phyloP scores from a whole-genome alignment of 2,113 vertebrate species.

The Actenoides lindsayi region DNA sequence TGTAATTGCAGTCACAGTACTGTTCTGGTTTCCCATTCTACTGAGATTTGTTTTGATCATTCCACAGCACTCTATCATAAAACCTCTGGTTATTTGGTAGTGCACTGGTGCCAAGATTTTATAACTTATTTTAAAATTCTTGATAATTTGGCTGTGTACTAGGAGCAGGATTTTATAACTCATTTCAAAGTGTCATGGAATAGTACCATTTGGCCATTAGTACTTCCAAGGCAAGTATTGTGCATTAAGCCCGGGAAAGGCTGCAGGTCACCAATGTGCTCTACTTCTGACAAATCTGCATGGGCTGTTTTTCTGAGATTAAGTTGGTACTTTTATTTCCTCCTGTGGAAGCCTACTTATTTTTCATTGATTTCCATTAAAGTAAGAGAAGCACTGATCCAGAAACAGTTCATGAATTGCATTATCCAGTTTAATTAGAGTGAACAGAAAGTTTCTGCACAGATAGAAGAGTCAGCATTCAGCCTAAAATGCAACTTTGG shows the following conservation, averaged over 20 bases:
- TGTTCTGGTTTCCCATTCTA: background rate
- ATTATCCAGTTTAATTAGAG: conserved; percentile 79
- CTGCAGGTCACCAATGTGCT: background rate
- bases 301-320: conserved; percentile 57
- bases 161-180: background rate
- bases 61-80: background rate
- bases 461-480: conserved; percentile 55
- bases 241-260: background rate
- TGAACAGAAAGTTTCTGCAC: conserved; percentile 62
- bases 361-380: conserved; percentile 76
- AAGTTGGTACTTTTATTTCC: conserved; percentile 68
- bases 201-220: background rate
- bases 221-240: background rate
- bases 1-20: background rate
- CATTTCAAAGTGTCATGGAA: background rate
- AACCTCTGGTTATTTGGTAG: background rate
- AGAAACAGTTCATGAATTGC: conserved; percentile 72
- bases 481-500: conserved; percentile 49
- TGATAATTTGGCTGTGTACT: background rate
- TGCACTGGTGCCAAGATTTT: background rate
- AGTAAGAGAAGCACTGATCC: conserved; percentile 66
- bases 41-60: background rate
- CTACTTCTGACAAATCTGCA: conserved; percentile 37
- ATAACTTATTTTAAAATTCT: background rate
- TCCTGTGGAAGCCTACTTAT: conserved; percentile 46